A percentile compares a stretch with the other conserved stretches of the same genome.
Evolutionary conservation across 1,140 invertebrate genomes (phyloP).

Genomic region (Piezodorus guildinii): DNA sequence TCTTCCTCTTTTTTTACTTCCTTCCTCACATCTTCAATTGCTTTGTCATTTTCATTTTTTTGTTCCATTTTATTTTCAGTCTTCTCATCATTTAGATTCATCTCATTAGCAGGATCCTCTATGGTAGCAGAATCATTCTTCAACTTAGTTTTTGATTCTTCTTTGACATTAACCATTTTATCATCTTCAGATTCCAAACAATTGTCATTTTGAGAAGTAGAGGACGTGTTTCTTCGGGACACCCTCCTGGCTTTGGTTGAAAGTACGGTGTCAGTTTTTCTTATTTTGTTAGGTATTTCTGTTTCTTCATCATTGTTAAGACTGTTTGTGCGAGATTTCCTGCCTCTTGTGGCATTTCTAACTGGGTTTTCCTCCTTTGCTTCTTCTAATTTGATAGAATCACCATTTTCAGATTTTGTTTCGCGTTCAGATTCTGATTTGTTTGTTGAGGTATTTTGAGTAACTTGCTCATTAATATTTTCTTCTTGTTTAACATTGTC

Average conservation of each 20-base stretch:
- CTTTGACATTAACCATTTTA: too few species aligned
- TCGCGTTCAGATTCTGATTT: constrained; percentile 25
- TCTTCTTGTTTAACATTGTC: constrained; percentile 29
- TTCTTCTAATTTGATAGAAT: neutral
- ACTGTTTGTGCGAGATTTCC: constrained; percentile 9
- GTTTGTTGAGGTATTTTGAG: constrained; percentile 40
- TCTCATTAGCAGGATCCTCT: too few species aligned
- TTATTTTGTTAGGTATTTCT: constrained; percentile 9
- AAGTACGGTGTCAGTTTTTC: neutral
- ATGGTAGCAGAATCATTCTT: neutral
- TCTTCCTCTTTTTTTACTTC: constrained; percentile 8
- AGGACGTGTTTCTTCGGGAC: neutral
- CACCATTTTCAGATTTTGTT: neutral
- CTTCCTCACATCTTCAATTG: too few species aligned
- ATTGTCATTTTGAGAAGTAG: neutral
- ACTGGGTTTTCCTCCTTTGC: neutral
- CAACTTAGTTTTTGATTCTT: too few species aligned
- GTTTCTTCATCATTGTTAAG: neutral
- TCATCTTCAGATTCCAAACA: neutral
- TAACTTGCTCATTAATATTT: constrained; percentile 31
- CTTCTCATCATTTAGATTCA: neutral
- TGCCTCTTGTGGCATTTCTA: neutral
- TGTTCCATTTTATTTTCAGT: neutral
- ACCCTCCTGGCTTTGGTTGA: neutral
- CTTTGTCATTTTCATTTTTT: neutral